These are phyloP conservation scores for Triops cancriformis DNA, from an alignment of 1,140 invertebrate genomes.

Conservation along the genomic window DNA sequence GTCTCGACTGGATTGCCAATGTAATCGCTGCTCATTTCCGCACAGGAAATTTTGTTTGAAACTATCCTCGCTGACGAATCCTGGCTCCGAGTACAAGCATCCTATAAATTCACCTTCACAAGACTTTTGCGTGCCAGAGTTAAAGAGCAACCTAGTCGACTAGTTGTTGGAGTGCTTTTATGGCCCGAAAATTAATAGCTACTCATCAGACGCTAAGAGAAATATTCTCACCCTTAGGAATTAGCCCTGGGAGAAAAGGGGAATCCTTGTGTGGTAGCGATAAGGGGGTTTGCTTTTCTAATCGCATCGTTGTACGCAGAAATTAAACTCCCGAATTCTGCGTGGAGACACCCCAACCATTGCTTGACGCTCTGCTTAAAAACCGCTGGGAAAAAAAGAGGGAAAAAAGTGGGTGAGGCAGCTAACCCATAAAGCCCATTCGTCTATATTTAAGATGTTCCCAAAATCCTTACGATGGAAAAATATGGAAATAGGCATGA, in stretches of 20 bases:
- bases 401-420: background rate
- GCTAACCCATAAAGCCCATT: background rate
- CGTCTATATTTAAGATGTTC: background rate
- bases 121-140: background rate
- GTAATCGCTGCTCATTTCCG: background rate
- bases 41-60: background rate
- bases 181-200: background rate
- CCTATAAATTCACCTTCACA: background rate
- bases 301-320: background rate
- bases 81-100: background rate
- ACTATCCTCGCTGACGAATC: background rate
- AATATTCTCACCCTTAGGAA: background rate
- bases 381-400: background rate
- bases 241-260: background rate
- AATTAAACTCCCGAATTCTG: background rate
- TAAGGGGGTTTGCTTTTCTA: background rate
- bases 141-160: background rate
- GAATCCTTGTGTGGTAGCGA: background rate
- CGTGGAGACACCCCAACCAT: background rate
- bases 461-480: background rate
- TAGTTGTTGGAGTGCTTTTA: background rate
- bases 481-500: background rate
- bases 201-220: background rate
- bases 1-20: background rate
- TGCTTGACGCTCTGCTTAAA: background rate